These are phyloP conservation scores for Noctuana brunneofusca DNA, from an alignment of 2,888 invertebrate species.

Conservation along the genomic window DNA sequence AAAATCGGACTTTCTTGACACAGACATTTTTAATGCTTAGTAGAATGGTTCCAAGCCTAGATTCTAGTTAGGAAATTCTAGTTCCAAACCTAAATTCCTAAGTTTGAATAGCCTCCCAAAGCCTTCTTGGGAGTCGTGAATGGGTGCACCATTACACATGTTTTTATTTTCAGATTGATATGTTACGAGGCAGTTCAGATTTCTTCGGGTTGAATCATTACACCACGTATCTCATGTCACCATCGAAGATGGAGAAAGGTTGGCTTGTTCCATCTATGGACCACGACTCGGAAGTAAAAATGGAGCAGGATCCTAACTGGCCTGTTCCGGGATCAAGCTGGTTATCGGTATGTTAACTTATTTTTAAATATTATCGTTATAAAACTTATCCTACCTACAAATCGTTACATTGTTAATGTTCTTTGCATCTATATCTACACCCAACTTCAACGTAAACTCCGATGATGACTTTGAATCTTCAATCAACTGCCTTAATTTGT, in stretches of 20 bases:
- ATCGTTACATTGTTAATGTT: no score
- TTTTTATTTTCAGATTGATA: conserved; percentile 56
- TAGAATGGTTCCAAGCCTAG: no score
- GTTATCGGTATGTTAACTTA: conserved; percentile 59
- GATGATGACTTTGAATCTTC: no score
- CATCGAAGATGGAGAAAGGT: conserved; percentile 53
- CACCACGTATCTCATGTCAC: conserved; percentile 69
- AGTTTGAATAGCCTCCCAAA: not conserved
- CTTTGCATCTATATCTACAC: no score
- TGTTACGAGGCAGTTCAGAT: conserved; percentile 74
- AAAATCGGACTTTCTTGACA: no score
- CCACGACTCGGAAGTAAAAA: conserved; percentile 63
- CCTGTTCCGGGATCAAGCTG: conserved; percentile 69
- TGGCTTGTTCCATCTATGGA: conserved; percentile 65
- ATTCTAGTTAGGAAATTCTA: no score
- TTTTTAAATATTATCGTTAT: not conserved
- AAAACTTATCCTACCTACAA: no score
- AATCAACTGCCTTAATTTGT: no score
- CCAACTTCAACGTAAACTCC: no score
- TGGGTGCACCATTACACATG: not conserved
- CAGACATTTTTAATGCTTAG: no score
- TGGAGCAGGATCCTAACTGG: conserved; percentile 66
- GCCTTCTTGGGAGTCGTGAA: no score
- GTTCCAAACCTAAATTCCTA: no score
- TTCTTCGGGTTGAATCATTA: conserved; percentile 85